Percentiles rank a stretch among this genome's conserved stretches.
Conservation (phyloP, 2,797 vertebrate species). For the Eupleurogrammus muticus region DNA sequence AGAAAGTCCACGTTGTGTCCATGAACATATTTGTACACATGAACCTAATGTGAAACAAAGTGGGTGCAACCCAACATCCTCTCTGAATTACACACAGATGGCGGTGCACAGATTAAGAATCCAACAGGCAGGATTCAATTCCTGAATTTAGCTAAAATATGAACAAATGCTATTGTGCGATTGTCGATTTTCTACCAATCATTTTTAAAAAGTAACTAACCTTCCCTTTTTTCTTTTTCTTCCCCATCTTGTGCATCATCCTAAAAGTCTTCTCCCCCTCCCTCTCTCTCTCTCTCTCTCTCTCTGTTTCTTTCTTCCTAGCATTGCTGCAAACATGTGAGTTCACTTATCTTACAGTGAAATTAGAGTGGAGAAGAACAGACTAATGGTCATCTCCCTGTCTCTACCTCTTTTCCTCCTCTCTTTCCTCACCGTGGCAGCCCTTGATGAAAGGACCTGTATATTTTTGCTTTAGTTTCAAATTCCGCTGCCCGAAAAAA, state of each 20-base stretch:
- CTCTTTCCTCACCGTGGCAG: constrained; percentile 68
- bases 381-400: constrained; percentile 76
- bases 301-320: constrained; percentile 44
- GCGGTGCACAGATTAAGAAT: constrained; percentile 3
- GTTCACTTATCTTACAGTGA: constrained; percentile 80
- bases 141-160: constrained; percentile 18
- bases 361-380: constrained; percentile 76
- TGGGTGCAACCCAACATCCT: neutral
- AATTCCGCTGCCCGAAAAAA: constrained; percentile 68
- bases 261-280: constrained; percentile 21
- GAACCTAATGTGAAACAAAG: constrained; percentile 7
- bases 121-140: constrained; percentile 1
- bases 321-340: constrained; percentile 79
- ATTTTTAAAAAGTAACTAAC: constrained; percentile 20
- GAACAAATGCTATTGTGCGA: constrained; percentile 7
- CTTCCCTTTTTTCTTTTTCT: constrained; percentile 15
- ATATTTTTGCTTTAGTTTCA: constrained; percentile 81
- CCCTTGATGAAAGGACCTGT: constrained; percentile 80
- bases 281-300: constrained; percentile 27
- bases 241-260: constrained; percentile 24
- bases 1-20: neutral
- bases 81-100: neutral
- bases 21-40: constrained; percentile 9
- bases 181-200: constrained; percentile 13
- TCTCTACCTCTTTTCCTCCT: constrained; percentile 65